Conservation (phyloP, 2,113 vertebrate genomes). For the Hydropotes inermis region DNA sequence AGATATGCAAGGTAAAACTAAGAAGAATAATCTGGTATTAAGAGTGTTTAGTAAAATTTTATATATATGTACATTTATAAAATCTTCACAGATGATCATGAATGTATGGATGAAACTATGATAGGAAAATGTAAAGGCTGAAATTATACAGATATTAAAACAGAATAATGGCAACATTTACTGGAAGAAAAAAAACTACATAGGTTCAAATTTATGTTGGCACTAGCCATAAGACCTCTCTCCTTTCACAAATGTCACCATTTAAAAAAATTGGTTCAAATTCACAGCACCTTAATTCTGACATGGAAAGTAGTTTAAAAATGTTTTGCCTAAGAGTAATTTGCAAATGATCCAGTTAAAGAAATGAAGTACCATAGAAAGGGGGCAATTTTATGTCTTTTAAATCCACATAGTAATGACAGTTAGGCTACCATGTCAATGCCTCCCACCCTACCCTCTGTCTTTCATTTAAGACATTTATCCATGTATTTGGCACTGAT, state of each 20-base stretch:
- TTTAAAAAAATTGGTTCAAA: not conserved
- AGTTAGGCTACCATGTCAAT: not conserved
- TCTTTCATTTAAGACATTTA: not conserved
- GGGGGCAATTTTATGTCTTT: not conserved
- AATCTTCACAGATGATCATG: not conserved
- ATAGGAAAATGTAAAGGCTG: not conserved
- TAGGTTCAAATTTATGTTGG: not conserved
- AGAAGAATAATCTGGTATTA: not conserved
- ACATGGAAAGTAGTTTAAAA: not conserved
- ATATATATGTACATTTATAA: not conserved
- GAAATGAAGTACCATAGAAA: not conserved
- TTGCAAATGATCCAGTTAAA: slow-evolving; percentile 18
- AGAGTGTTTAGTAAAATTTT: not conserved
- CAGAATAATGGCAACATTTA: not conserved
- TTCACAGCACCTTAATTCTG: not conserved
- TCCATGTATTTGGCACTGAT: not conserved
- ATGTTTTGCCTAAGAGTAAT: not conserved
- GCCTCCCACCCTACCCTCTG: not conserved
- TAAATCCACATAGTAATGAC: not conserved
- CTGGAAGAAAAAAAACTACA: not conserved
- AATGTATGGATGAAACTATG: not conserved
- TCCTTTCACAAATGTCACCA: not conserved
- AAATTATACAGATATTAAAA: not conserved
- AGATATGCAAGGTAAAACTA: not conserved
- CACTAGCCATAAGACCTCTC: not conserved